phyloP scores from a whole-genome alignment of 2,888 invertebrate species.

The Phalera bucephala region DNA sequence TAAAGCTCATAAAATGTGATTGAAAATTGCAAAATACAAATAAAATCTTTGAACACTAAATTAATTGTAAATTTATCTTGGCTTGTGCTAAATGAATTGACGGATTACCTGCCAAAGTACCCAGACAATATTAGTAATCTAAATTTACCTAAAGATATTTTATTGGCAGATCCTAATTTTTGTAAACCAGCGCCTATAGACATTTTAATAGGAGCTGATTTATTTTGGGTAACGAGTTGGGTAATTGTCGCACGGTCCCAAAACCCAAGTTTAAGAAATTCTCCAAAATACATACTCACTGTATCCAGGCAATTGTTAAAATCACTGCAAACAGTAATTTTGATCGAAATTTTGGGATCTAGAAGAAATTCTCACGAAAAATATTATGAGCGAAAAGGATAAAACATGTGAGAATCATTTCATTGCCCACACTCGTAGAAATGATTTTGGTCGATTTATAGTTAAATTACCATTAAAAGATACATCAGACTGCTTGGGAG shows the following conservation, averaged over 20 bases:
- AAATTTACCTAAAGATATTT: slow-evolving; percentile 3
- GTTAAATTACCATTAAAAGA: slow-evolving; percentile 14
- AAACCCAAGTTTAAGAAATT: too few relatives aligned
- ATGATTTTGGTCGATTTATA: slow-evolving; percentile 17
- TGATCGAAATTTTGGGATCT: slow-evolving; percentile 24
- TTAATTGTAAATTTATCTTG: slow-evolving; percentile 14
- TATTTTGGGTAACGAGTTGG: background rate
- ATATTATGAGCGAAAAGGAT: slow-evolving; percentile 11
- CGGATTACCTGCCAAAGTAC: slow-evolving; percentile 1
- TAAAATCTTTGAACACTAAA: slow-evolving; percentile 10
- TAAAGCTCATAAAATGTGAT: slow-evolving; percentile 7
- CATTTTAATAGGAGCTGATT: background rate
- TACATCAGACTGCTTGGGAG: slow-evolving; percentile 14
- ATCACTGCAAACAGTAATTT: background rate
- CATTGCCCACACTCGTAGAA: slow-evolving; percentile 10
- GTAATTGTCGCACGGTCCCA: too few relatives aligned
- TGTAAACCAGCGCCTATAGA: slow-evolving; percentile 4
- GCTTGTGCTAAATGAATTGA: slow-evolving; percentile 17
- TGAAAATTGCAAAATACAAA: slow-evolving; percentile 6
- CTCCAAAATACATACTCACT: background rate
- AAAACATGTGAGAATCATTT: slow-evolving; percentile 26
- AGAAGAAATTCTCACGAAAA: slow-evolving; percentile 20
- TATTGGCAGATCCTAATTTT: slow-evolving; percentile 10
- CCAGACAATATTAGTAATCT: background rate
- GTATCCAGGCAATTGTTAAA: slow-evolving; percentile 6